phyloP scores from a whole-genome alignment of 2,888 invertebrate species.

The Drosophila kokeensis region DNA sequence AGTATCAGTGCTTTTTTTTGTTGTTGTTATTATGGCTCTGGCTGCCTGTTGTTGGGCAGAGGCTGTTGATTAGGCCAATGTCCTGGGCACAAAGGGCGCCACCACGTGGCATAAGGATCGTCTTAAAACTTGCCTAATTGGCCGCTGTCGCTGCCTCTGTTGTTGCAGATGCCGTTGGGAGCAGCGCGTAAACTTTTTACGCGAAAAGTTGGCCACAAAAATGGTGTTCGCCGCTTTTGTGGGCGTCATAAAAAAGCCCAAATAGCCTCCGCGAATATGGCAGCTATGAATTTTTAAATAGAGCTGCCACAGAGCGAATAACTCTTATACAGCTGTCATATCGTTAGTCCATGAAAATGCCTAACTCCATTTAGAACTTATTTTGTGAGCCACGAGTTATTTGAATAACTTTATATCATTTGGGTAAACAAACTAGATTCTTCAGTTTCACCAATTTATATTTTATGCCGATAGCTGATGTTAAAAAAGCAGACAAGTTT shows the following conservation, averaged over 20 bases:
- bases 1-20: constrained; percentile 25
- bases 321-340: constrained; percentile 26
- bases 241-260: constrained; percentile 34
- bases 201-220: constrained; percentile 50
- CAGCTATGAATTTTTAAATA: constrained; percentile 47
- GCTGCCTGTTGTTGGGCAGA: constrained; percentile 14
- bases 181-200: constrained; percentile 40
- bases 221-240: constrained; percentile 34
- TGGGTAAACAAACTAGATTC: neutral
- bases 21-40: constrained; percentile 11
- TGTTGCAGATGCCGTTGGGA: constrained; percentile 5
- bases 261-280: constrained; percentile 36
- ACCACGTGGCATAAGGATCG: constrained; percentile 52
- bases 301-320: constrained; percentile 13
- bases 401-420: neutral
- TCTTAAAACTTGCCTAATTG: constrained; percentile 62
- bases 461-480: neutral
- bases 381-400: neutral
- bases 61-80: constrained; percentile 62
- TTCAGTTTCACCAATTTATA: neutral
- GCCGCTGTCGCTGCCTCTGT: constrained; percentile 13
- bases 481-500: neutral
- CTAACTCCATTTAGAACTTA: neutral
- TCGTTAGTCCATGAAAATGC: constrained; percentile 13
- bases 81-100: constrained; percentile 56